Percentiles rank a stretch among this genome's conserved stretches.
phyloP scores from a whole-genome alignment of 2,113 vertebrate species.

The Danionella cerebrum region DNA sequence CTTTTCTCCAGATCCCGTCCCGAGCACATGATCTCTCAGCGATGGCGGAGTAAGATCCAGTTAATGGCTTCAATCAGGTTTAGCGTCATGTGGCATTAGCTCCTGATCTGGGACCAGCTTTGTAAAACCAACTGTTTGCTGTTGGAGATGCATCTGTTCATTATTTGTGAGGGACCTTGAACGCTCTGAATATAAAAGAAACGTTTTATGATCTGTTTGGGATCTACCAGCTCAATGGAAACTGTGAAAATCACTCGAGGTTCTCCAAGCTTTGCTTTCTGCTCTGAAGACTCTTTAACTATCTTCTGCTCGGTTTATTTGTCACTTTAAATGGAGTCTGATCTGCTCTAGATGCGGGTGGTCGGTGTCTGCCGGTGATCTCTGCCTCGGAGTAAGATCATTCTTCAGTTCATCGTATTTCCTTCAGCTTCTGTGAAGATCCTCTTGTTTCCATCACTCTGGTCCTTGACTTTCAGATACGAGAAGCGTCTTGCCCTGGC shows the following conservation, averaged over 20 bases:
- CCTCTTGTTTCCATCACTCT: too few species aligned
- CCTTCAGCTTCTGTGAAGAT: neutral
- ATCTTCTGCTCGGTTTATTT: too few species aligned
- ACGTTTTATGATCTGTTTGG: too few species aligned
- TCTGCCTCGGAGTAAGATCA: constrained; percentile 72
- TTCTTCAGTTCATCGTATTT: neutral
- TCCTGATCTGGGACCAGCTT: neutral
- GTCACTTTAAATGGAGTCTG: constrained; percentile 17
- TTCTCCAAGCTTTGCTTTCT: too few species aligned
- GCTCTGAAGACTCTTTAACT: too few species aligned
- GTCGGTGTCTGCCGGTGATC: constrained; percentile 68
- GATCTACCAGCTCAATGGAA: too few species aligned
- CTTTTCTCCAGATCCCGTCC: constrained; percentile 83
- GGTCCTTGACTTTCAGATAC: constrained; percentile 72
- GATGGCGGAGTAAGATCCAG: constrained; percentile 81
- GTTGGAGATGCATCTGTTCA: too few species aligned
- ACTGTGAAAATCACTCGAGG: too few species aligned
- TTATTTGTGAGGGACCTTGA: too few species aligned
- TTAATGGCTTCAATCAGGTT: too few species aligned
- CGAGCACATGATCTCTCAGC: constrained; percentile 69
- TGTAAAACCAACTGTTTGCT: too few species aligned
- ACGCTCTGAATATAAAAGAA: too few species aligned
- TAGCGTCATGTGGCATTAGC: neutral
- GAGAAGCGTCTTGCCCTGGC: constrained; percentile 69
- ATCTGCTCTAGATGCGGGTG: constrained; percentile 60